phyloP scores from a whole-genome alignment of 2,113 vertebrate species.

The Crocuta crocuta region DNA sequence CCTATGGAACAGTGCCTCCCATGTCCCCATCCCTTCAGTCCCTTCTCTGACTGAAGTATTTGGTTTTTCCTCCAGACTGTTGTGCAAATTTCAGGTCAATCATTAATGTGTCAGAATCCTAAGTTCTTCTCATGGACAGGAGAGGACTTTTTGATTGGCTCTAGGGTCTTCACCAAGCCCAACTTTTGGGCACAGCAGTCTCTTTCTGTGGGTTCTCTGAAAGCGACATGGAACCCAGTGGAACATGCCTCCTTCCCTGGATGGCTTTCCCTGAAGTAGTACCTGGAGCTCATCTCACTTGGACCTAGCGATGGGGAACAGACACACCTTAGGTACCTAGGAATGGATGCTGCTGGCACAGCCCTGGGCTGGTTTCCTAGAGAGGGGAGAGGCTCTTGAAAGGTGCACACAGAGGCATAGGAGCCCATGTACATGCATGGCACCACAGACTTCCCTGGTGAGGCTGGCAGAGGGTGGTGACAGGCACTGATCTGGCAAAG shows the following conservation, averaged over 20 bases:
- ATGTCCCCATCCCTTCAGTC: too few species aligned
- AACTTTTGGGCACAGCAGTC: neutral
- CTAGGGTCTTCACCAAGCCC: neutral
- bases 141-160: neutral
- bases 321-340: neutral
- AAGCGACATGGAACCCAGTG: neutral
- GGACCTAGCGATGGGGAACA: neutral
- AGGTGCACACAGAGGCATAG: rapidly evolving
- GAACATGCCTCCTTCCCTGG: neutral
- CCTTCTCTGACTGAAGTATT: neutral
- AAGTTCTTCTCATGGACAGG: neutral
- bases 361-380: neutral
- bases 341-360: neutral
- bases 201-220: neutral
- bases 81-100: neutral
- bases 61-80: neutral
- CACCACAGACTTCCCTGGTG: neutral
- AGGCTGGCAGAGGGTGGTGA: neutral
- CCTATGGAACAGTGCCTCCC: neutral
- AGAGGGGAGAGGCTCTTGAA: neutral
- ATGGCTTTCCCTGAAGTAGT: neutral
- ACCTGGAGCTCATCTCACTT: neutral
- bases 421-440: rapidly evolving
- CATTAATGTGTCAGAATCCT: neutral
- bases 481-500: neutral